phyloP scores from a whole-genome alignment of 2,888 invertebrate species.

The Ophonus ardosiacus region DNA sequence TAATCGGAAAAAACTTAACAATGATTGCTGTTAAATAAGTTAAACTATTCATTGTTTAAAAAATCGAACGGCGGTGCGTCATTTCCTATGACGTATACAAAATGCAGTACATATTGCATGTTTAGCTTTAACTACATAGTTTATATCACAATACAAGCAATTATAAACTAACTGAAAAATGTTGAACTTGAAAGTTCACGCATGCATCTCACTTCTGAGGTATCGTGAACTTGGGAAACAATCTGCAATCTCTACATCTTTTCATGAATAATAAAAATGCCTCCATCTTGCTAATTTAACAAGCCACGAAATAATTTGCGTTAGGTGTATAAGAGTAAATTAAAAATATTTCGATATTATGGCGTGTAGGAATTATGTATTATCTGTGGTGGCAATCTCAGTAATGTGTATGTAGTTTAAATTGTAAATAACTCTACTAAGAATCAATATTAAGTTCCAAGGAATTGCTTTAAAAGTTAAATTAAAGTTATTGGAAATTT shows the following conservation, averaged over 20 bases:
- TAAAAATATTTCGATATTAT: neutral
- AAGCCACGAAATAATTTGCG: neutral
- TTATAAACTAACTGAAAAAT: slow-evolving; percentile 16
- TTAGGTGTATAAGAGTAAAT: neutral
- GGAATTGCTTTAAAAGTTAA: too few species aligned
- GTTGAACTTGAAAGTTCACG: slow-evolving; percentile 16
- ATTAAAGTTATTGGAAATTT: too few species aligned
- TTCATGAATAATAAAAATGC: slow-evolving; percentile 20
- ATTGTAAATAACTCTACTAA: too few species aligned
- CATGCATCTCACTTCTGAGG: slow-evolving; percentile 15
- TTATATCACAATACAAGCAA: slow-evolving; percentile 4
- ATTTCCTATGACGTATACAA: slow-evolving; percentile 27
- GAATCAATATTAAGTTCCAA: too few species aligned
- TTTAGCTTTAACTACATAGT: slow-evolving; percentile 14
- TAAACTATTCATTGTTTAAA: neutral
- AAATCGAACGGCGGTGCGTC: slow-evolving; percentile 11
- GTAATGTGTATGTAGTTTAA: too few species aligned
- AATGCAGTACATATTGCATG: slow-evolving; percentile 33
- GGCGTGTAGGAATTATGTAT: neutral
- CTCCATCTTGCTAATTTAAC: neutral
- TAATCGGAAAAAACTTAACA: too few species aligned
- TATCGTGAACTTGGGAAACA: slow-evolving; percentile 18
- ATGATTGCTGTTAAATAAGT: neutral
- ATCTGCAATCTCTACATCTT: slow-evolving; percentile 14
- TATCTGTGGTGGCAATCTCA: slow-evolving; percentile 55